Base-by-base conservation (phyloP, 2,888 invertebrate genomes). In the Limnephilus lunatus region DNA sequence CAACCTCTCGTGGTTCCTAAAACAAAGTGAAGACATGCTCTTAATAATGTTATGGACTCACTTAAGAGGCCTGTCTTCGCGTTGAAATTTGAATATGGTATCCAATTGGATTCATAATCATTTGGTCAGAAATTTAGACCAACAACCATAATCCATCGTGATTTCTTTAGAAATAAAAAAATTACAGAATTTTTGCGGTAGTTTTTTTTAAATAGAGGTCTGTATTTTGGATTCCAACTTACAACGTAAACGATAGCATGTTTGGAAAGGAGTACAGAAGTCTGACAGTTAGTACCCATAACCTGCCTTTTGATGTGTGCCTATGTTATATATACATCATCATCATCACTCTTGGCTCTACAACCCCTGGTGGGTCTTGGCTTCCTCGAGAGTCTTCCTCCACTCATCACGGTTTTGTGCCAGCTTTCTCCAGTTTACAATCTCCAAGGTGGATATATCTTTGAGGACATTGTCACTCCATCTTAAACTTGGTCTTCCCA, bases 1-100 rank as follows among this genome's bases (percentile, higher is more conserved):
- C 91, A 91, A 25, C 68, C 48, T 15, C 30, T 68, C 85, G 85
- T 39, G n/a, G 31, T 85, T 35, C 85, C 85, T 39, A 39, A 85
- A 85, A 85, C 25, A 39, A 39, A 25, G 85, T 39, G 85, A 25
- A 39, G 85, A 39, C 85, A 39, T 44, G 12, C 44, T 85, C 39
- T 11, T 85, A 39, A 39, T 39, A 35, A 32, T 25, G 82, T 83
- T 83, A 83, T 32, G 31, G 31, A 83, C 32, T 83, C 15, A 9
- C 82, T 83, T 32, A 68, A 68, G 68, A 68, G 68, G 68, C 25
- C 25, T 68, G 68, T 68, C 68, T 68, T 68, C 68, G 9, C n/a
- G 68, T 68, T 68, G n/a, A 68, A n/a, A 68, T 68, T 68, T 68
- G 7, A 68, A 68, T 68, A 68, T 9, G 68, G 68, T n/a, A 68